Evolutionary conservation across 2,888 invertebrate species (phyloP).

Genomic region (Yponomeuta sedellus): DNA sequence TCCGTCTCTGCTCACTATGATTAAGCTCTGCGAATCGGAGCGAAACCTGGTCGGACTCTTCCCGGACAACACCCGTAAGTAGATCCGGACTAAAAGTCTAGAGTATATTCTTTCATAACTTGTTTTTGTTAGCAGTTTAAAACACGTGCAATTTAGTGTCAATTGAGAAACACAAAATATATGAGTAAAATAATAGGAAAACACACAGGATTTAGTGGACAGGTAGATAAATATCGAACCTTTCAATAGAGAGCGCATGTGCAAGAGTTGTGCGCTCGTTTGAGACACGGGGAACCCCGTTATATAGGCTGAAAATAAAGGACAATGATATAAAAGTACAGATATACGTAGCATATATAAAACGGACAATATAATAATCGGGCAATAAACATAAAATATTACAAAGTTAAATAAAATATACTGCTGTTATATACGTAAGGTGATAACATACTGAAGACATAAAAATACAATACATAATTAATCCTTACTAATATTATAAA

Average conservation of each 20-base stretch:
- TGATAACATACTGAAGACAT: too few relatives aligned
- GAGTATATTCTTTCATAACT: background rate
- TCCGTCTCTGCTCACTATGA: too few relatives aligned
- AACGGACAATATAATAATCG: too few relatives aligned
- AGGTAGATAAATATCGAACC: constrained; percentile 40
- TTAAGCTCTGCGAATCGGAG: too few relatives aligned
- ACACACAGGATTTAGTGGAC: background rate
- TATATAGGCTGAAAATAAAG: constrained; percentile 44
- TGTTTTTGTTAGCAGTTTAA: background rate
- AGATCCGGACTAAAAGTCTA: background rate
- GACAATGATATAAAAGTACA: background rate
- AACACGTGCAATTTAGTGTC: background rate
- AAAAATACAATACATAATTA: too few relatives aligned
- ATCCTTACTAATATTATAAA: too few relatives aligned
- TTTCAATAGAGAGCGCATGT: constrained; percentile 67
- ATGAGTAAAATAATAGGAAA: background rate
- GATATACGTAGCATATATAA: background rate
- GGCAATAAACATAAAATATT: background rate
- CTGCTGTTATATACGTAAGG: too few relatives aligned
- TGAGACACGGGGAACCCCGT: constrained; percentile 65
- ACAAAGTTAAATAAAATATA: too few relatives aligned
- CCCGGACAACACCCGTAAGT: too few relatives aligned
- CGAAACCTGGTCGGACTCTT: too few relatives aligned
- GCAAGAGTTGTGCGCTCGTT: constrained; percentile 59
- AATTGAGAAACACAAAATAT: too few relatives aligned